These are phyloP conservation scores for Otolemur crassicaudatus DNA, from an alignment of 2,797 vertebrate species.

Conservation along the genomic window DNA sequence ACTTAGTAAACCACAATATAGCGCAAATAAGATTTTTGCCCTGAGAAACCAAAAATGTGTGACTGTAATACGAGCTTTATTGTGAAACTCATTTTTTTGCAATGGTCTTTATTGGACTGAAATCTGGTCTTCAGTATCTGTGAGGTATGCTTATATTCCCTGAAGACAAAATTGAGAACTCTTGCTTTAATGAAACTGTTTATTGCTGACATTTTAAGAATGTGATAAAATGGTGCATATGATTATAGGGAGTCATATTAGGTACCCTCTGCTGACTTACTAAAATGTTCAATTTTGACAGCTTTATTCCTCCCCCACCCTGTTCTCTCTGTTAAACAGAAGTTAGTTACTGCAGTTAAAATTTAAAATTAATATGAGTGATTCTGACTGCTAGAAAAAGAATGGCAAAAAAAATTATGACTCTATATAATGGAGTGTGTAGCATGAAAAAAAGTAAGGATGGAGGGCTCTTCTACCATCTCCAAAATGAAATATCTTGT, in stretches of 20 bases:
- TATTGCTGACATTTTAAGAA: background rate
- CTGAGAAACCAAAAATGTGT: background rate
- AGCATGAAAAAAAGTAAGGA: background rate
- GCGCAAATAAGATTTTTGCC: background rate
- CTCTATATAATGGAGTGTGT: background rate
- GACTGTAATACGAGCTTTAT: background rate
- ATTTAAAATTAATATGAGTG: background rate
- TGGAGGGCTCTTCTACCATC: background rate
- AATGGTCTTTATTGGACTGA: background rate
- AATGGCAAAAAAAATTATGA: conserved; percentile 20
- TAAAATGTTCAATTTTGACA: background rate
- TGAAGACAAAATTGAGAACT: background rate
- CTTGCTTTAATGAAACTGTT: background rate
- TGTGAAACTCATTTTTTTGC: background rate
- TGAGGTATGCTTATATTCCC: background rate
- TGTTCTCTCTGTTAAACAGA: background rate
- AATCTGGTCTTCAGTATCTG: background rate
- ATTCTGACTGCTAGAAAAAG: background rate
- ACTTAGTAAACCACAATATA: background rate
- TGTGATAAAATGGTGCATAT: background rate
- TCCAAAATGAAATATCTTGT: background rate
- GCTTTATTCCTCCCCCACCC: background rate
- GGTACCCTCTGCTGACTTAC: background rate
- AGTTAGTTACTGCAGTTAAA: background rate
- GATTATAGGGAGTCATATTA: background rate